Percentiles rank a stretch among this genome's conserved stretches.
phyloP scores from a whole-genome alignment of 2,888 invertebrate genomes.

The Formica aserva region DNA sequence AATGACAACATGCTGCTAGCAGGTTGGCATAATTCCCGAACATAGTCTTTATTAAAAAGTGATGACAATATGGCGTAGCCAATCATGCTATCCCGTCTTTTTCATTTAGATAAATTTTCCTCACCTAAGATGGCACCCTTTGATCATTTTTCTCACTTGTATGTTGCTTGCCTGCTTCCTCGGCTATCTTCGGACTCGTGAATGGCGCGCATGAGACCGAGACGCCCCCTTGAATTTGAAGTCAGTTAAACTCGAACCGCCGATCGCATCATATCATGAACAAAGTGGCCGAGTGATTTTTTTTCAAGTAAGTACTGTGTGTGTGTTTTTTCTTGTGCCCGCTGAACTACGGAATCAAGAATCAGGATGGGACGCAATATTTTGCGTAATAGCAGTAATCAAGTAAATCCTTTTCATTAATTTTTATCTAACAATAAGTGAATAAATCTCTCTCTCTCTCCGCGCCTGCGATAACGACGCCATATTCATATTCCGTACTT shows the following conservation, averaged over 20 bases:
- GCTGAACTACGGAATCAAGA: not conserved
- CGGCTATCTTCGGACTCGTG: not conserved
- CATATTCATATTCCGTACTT: not conserved
- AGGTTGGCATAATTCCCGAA: not conserved
- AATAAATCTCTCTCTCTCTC: not conserved
- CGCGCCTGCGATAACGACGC: not conserved
- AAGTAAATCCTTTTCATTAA: not conserved
- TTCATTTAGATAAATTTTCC: not conserved
- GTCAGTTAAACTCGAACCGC: not conserved
- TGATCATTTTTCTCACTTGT: not conserved
- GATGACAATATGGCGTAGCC: not conserved
- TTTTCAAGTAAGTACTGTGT: no score
- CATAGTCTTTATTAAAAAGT: not conserved
- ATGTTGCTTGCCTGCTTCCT: not conserved
- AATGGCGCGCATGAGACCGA: not conserved
- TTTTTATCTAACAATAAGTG: not conserved
- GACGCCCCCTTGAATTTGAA: not conserved
- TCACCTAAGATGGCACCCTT: not conserved
- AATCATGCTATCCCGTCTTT: not conserved
- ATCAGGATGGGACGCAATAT: not conserved
- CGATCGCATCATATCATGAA: not conserved
- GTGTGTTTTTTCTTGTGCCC: not conserved
- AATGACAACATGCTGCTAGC: not conserved
- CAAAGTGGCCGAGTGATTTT: not conserved
- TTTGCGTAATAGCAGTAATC: no score